Percentiles rank a stretch among this genome's conserved stretches.
Evolutionary conservation across 2,888 invertebrate species (phyloP).

Genomic region (Furcula furcula): DNA sequence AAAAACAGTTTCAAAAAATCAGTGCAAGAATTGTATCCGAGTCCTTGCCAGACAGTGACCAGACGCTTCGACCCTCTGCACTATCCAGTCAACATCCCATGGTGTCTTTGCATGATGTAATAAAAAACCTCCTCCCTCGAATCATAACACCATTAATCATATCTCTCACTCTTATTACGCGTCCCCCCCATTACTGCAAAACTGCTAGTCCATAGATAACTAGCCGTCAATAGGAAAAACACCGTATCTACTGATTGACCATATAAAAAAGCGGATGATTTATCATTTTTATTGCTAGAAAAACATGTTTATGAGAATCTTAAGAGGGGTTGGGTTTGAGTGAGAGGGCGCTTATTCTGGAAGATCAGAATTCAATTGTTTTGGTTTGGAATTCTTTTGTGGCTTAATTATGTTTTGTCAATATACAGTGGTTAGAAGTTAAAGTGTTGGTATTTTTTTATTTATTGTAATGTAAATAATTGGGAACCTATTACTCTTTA

Average conservation of each 20-base stretch:
- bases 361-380: background rate
- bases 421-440: no score
- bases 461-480: no score
- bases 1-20: no score
- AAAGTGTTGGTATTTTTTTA: no score
- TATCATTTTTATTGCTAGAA: slow-evolving; percentile 82
- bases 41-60: background rate
- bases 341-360: slow-evolving; percentile 32
- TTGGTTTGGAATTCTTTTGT: background rate
- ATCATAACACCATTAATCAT: slow-evolving; percentile 51
- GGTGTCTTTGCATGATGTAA: slow-evolving; percentile 26
- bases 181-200: slow-evolving; percentile 40
- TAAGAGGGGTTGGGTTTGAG: slow-evolving; percentile 58
- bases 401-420: no score
- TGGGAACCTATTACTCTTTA: no score
- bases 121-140: slow-evolving; percentile 27
- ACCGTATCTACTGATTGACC: slow-evolving; percentile 79
- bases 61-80: background rate
- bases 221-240: slow-evolving; percentile 65
- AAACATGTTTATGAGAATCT: slow-evolving; percentile 82
- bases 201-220: slow-evolving; percentile 55
- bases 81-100: slow-evolving; percentile 5
- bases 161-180: slow-evolving; percentile 38
- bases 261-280: slow-evolving; percentile 80
- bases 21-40: no score